Conservation (phyloP, 2,888 invertebrate genomes). For the Tetramorium bicarinatum region DNA sequence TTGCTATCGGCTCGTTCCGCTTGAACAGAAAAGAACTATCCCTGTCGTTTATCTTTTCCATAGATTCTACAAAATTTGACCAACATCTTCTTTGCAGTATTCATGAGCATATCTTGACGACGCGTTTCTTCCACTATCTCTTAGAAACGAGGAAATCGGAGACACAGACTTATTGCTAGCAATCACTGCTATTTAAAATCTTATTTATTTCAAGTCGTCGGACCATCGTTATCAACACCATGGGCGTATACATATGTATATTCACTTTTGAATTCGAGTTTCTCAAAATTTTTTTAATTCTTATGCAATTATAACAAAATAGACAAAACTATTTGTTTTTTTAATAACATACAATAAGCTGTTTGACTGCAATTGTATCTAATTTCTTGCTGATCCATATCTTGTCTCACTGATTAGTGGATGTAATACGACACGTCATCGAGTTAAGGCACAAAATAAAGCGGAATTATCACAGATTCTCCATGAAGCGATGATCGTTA, state of each 20-base stretch:
- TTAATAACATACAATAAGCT: neutral
- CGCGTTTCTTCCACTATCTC: neutral
- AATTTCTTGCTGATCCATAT: neutral
- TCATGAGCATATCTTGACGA: neutral
- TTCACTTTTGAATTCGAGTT: neutral
- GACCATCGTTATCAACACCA: neutral
- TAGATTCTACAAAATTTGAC: neutral
- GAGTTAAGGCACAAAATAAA: neutral
- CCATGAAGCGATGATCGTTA: neutral
- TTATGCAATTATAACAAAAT: neutral
- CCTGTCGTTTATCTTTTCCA: slow-evolving; percentile 49
- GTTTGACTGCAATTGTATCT: neutral
- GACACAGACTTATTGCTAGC: neutral
- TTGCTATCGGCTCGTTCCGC: slow-evolving; percentile 71
- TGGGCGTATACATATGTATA: neutral
- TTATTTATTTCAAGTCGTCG: neutral
- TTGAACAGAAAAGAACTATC: slow-evolving; percentile 64
- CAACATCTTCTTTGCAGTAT: neutral
- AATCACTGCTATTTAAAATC: neutral
- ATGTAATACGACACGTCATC: neutral
- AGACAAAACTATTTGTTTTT: neutral
- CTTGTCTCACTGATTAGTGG: neutral
- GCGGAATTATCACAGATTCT: slow-evolving; percentile 10
- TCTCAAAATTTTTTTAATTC: neutral
- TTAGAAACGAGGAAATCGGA: neutral